phyloP scores from a whole-genome alignment of 2,888 invertebrate genomes.

The Aleiodes testaceus region DNA sequence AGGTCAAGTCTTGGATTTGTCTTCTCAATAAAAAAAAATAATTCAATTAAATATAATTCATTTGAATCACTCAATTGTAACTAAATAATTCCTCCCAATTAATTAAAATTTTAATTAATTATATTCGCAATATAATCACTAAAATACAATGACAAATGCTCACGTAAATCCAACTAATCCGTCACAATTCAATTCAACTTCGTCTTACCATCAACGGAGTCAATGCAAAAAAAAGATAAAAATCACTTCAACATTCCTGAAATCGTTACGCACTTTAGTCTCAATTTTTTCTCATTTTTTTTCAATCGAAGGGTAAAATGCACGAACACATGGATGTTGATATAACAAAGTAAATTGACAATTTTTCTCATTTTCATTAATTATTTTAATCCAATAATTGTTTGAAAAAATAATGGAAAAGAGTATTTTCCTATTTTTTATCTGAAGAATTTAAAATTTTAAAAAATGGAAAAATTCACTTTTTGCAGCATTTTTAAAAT shows the following conservation, averaged over 20 bases:
- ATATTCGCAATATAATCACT: not conserved
- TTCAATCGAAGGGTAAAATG: not conserved
- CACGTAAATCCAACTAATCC: not conserved
- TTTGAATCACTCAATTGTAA: too few species aligned
- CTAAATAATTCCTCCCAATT: too few species aligned
- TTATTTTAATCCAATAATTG: too few species aligned
- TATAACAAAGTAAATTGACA: constrained; percentile 17
- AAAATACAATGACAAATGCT: not conserved
- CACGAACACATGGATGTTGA: not conserved
- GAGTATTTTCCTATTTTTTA: too few species aligned
- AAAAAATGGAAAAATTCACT: too few species aligned
- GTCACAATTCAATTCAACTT: not conserved
- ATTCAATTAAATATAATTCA: too few species aligned
- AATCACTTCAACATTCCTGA: constrained; percentile 25
- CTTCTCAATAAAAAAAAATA: too few species aligned
- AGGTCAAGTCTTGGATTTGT: too few species aligned
- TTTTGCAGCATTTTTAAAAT: not conserved
- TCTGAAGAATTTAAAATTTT: too few species aligned
- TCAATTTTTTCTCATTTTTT: not conserved
- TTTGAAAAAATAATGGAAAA: too few species aligned
- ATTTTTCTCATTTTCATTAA: not conserved
- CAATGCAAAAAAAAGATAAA: constrained; percentile 3
- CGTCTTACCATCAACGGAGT: not conserved
- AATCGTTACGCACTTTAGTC: constrained; percentile 4
- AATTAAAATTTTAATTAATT: too few species aligned